Evolutionary conservation across 2,113 vertebrate species (phyloP).

Genomic region (Archocentrus centrarchus): DNA sequence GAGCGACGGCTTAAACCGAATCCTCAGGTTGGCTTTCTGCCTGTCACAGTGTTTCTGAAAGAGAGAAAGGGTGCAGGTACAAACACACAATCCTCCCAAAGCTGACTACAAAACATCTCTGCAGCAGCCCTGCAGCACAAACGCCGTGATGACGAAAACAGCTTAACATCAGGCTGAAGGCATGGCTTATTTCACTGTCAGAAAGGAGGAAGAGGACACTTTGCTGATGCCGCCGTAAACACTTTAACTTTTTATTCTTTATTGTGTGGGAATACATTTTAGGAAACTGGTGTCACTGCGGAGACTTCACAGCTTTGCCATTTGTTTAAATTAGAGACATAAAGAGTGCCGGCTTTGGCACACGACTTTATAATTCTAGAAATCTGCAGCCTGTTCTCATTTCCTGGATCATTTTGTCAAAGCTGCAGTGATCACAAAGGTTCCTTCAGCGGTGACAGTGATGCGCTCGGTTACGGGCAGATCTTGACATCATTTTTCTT

Average conservation of each 20-base stretch:
- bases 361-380: too few relatives aligned
- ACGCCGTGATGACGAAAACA: not conserved
- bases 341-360: too few relatives aligned
- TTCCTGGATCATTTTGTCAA: too few relatives aligned
- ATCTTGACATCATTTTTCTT: too few relatives aligned
- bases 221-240: not conserved
- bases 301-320: too few relatives aligned
- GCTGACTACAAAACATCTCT: not conserved
- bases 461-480: too few relatives aligned
- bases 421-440: too few relatives aligned
- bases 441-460: too few relatives aligned
- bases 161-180: not conserved
- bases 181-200: not conserved
- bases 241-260: not conserved
- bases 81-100: not conserved
- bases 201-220: not conserved
- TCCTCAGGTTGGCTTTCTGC: conserved; percentile 97
- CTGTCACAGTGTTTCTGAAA: conserved; percentile 96
- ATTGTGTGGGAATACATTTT: too few relatives aligned
- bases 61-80: not conserved
- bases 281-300: too few relatives aligned
- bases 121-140: not conserved
- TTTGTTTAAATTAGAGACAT: too few relatives aligned
- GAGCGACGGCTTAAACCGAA: conserved; percentile 97
- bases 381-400: too few relatives aligned